Percentiles rank a stretch among this genome's conserved stretches.
phyloP scores from a whole-genome alignment of 2,797 vertebrate genomes.

The Dryobates pubescens region DNA sequence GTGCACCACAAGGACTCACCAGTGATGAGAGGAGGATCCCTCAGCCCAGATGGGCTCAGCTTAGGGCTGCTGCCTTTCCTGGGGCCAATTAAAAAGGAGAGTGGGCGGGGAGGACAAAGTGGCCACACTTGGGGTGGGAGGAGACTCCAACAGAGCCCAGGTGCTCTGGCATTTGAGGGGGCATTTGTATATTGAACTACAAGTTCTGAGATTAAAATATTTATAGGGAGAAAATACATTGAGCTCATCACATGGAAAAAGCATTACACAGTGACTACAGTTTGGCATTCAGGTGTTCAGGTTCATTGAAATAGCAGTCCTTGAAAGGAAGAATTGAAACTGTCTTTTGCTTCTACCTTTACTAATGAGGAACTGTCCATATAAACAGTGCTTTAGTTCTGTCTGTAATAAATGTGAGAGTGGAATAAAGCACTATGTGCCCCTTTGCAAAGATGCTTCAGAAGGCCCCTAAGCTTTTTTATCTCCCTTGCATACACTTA shows the following conservation, averaged over 20 bases:
- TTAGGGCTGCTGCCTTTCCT: too few species aligned
- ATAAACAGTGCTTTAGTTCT: not conserved
- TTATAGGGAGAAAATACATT: not conserved
- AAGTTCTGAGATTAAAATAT: not conserved
- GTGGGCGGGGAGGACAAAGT: too few species aligned
- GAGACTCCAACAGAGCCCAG: too few species aligned
- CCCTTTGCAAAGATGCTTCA: not conserved
- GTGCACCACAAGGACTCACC: too few species aligned
- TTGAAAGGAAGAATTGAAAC: not conserved
- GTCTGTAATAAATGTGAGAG: not conserved
- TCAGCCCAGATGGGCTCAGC: too few species aligned
- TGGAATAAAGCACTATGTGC: not conserved
- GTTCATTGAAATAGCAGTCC: not conserved
- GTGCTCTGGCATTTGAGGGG: too few species aligned
- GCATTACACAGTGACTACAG: not conserved
- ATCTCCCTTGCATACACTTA: not conserved
- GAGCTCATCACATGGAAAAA: not conserved
- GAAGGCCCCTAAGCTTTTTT: not conserved
- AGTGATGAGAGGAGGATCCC: too few species aligned
- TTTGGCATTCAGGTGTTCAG: not conserved
- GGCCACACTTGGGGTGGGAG: too few species aligned
- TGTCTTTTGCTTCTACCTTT: not conserved
- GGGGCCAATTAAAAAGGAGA: too few species aligned
- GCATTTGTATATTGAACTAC: not conserved
- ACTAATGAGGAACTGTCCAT: not conserved